Conservation (phyloP, 2,888 invertebrate species). For the Pandemis cinnamomeana region DNA sequence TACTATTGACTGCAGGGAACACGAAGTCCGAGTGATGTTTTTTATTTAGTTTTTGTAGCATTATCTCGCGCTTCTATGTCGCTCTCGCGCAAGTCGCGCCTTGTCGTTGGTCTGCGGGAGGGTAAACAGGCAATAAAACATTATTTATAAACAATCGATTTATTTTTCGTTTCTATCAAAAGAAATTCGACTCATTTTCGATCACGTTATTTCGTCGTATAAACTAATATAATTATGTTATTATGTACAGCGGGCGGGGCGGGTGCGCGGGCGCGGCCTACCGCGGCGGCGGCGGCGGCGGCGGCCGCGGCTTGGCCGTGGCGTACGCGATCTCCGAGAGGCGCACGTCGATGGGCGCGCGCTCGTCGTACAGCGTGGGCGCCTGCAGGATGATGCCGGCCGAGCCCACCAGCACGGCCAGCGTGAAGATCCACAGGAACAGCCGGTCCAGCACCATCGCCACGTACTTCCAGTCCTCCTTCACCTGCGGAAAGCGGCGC, state of each 20-base stretch:
- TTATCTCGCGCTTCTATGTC: no score
- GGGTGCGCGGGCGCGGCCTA: conserved; percentile 39
- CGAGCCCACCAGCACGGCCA: conserved; percentile 97
- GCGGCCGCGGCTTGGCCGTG: conserved; percentile 91
- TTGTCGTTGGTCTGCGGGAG: no score
- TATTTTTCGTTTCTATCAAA: conserved; percentile 82
- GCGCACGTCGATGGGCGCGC: conserved; percentile 94
- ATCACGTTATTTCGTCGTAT: conserved; percentile 75
- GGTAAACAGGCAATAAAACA: conserved; percentile 36
- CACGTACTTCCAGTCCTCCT: conserved; percentile 99
- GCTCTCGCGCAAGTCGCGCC: no score
- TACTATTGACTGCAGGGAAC: no score
- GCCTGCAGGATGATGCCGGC: conserved; percentile 97
- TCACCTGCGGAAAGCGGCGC: conserved; percentile 89
- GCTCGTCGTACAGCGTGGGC: conserved; percentile 96
- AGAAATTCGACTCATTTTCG: conserved; percentile 79
- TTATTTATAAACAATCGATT: conserved; percentile 71
- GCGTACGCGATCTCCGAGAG: conserved; percentile 95
- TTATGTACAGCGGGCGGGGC: conserved; percentile 59
- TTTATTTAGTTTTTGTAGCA: no score
- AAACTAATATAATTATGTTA: conserved; percentile 73
- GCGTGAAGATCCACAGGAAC: conserved; percentile 98
- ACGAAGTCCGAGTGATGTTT: no score
- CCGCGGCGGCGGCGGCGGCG: conserved; percentile 62
- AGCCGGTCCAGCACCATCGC: conserved; percentile 98